Evolutionary conservation across 1,140 invertebrate species (phyloP), one percentile per base, ranked within the genome.

Genomic region (Drosophila elegans): DNA sequence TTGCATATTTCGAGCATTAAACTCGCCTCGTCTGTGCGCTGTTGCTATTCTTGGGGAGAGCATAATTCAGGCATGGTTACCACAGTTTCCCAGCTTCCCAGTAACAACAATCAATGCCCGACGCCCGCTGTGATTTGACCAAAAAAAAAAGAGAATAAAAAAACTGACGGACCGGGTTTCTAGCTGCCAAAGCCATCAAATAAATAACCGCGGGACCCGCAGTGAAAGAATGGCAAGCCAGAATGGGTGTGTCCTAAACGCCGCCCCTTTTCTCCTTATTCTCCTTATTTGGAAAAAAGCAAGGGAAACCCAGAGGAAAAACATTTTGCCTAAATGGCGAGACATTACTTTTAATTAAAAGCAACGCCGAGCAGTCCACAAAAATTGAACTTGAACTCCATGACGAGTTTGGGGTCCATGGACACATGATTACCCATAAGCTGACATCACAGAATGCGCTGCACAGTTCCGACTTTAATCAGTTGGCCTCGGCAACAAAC

Each of bases 341-440:
- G 49, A 77, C 84, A 89, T 89, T 89, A 89, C 77, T 89, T 89
- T 89, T 89, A 89, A 89, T 89, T 89, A 89, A 89, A 88, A 88
- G 55, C 80, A 90, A 74, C 73, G 84, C 75, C 59, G 82, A 54
- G 61, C 53, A 76, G 45, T 71, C 60, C 82, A 74, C 82, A 83
- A 77, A 86, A 89, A 78, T 84, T 89, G 80, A 89, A 90, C 84
- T 89, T 89, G 84, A 89, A 89, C 84, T 80, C 84, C 44, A 48
- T 55, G 49, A 57, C 54, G 53, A 72, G 53, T 38, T 44, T 29
- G 39, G 60, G 54, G 64, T 48, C 64, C 63, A 41, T 36, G 55
- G 79, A 63, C 82, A 88, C 82, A 88, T 89, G 85, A 89, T 89
- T 89, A 84, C 71, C 77, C 77, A 78, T 89, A 90, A 89, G 84